phyloP scores from a whole-genome alignment of 2,888 invertebrate species.

The Acleris literana region DNA sequence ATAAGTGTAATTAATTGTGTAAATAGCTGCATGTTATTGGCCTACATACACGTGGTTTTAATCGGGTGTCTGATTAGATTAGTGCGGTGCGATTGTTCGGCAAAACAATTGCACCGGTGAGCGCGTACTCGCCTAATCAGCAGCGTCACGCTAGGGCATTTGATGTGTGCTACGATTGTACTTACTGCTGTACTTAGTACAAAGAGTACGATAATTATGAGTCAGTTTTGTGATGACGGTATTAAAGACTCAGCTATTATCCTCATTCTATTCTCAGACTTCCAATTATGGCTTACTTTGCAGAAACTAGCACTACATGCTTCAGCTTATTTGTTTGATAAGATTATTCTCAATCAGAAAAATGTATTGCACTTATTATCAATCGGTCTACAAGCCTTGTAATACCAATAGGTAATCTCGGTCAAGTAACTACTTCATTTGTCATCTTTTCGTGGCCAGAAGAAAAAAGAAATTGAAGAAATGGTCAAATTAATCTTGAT shows the following conservation, averaged over 20 bases:
- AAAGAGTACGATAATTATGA: not conserved
- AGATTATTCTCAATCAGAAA: too few species aligned
- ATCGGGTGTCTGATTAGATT: slow-evolving; percentile 25
- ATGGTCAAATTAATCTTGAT: too few species aligned
- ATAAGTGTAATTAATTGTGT: too few species aligned
- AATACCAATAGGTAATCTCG: too few species aligned
- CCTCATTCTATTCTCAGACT: not conserved
- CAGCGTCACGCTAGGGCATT: slow-evolving; percentile 24
- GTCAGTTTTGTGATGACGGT: not conserved
- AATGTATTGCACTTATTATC: too few species aligned
- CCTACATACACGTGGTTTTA: slow-evolving; percentile 9
- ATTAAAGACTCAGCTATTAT: not conserved
- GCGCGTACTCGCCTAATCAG: slow-evolving; percentile 25
- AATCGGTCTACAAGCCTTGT: not conserved
- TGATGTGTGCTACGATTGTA: slow-evolving; percentile 3
- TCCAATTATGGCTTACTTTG: too few species aligned
- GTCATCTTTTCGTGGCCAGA: too few species aligned
- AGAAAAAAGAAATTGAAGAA: too few species aligned
- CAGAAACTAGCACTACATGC: too few species aligned
- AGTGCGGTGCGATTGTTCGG: slow-evolving; percentile 25
- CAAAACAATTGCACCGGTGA: slow-evolving; percentile 26
- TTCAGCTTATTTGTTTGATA: too few species aligned
- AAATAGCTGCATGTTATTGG: slow-evolving; percentile 6
- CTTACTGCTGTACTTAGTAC: not conserved
- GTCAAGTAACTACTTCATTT: too few species aligned